A percentile compares a stretch with the other conserved stretches of the same genome.
Conservation (phyloP, 1,140 invertebrate species). For the Diachasmimorpha longicaudata region DNA sequence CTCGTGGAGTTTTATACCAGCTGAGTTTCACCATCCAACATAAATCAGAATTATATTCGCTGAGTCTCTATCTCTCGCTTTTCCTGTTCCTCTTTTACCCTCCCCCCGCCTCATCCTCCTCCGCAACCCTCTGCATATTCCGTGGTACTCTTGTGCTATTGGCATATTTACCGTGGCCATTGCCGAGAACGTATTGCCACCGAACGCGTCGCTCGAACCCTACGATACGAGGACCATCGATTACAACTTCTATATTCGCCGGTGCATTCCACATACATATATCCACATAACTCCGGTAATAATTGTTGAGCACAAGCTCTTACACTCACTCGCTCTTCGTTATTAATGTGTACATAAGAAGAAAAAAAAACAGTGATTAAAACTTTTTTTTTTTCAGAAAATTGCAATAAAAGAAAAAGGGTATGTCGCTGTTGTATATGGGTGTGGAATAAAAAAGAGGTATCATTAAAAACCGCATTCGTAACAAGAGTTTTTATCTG, state of each 20-base stretch:
- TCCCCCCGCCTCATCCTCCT: too few species aligned
- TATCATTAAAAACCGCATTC: neutral
- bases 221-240: constrained; percentile 22
- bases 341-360: neutral
- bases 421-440: neutral
- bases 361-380: neutral
- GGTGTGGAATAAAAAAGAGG: neutral
- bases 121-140: neutral
- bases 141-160: constrained; percentile 25
- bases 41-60: constrained; percentile 39
- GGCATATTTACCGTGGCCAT: constrained; percentile 34
- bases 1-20: neutral
- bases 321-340: neutral
- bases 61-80: constrained; percentile 29
- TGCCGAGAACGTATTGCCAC: constrained; percentile 33
- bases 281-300: neutral
- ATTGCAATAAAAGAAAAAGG: neutral
- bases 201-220: constrained; percentile 19
- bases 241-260: neutral
- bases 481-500: constrained; percentile 17
- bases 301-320: neutral
- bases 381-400: too few species aligned
- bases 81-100: constrained; percentile 14
- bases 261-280: neutral
- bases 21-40: constrained; percentile 19